Evolutionary conservation across 2,113 vertebrate genomes (phyloP).

Genomic region (Rhea americana): DNA sequence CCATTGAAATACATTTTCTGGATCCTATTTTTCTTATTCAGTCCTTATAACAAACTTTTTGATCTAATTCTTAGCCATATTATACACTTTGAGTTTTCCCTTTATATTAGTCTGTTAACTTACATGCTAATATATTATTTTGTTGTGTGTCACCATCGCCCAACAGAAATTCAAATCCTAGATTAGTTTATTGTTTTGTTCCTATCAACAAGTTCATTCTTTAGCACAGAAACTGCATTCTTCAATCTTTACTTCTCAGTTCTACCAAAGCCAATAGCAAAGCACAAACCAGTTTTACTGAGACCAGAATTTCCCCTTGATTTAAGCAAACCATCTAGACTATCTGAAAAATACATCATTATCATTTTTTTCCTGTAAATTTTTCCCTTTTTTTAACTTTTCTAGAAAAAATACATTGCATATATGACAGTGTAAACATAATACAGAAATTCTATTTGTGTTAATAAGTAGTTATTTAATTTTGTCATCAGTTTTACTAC

Average conservation of each 20-base stretch:
- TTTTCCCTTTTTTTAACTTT: background rate
- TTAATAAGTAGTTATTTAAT: background rate
- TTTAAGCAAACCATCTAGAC: background rate
- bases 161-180: background rate
- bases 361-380: background rate
- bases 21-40: background rate
- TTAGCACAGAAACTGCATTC: background rate
- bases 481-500: background rate
- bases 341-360: background rate
- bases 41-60: background rate
- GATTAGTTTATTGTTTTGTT: background rate
- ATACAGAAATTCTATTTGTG: background rate
- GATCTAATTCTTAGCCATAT: background rate
- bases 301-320: background rate
- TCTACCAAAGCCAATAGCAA: background rate
- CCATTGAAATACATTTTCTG: background rate
- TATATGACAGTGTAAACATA: background rate
- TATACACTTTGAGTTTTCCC: accelerated
- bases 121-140: background rate
- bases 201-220: background rate
- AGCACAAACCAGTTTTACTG: background rate
- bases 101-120: background rate
- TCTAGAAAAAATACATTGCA: background rate
- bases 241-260: background rate
- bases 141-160: background rate